Evolutionary conservation across 1,140 invertebrate species (phyloP).

Genomic region (Melipona quadrifasciata): DNA sequence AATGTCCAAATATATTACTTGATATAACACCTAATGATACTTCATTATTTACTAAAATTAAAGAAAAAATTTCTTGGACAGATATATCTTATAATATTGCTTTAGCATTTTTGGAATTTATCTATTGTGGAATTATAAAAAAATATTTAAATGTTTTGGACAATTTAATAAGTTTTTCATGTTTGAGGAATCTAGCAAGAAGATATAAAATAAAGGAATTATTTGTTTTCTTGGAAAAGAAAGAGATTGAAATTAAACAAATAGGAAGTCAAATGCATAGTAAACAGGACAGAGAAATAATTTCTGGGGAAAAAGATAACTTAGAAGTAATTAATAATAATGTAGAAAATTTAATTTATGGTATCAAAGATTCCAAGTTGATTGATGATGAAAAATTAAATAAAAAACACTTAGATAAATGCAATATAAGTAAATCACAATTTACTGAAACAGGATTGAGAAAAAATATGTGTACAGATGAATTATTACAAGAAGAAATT

Average conservation of each 20-base stretch:
- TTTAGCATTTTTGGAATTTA: conserved; percentile 78
- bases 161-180: conserved; percentile 47
- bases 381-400: neutral
- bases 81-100: conserved; percentile 70
- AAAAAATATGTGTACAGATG: neutral
- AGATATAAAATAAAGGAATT: conserved; percentile 69
- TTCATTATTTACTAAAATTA: conserved; percentile 54
- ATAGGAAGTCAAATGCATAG: neutral
- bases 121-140: conserved; percentile 77
- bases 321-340: conserved; percentile 7
- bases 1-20: conserved; percentile 77
- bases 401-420: neutral
- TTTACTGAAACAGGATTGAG: neutral
- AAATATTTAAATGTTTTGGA: conserved; percentile 63
- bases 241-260: conserved; percentile 33
- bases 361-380: neutral
- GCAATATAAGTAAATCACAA: neutral
- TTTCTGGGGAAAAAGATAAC: neutral
- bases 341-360: neutral
- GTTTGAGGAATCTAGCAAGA: conserved; percentile 70
- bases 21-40: conserved; percentile 70
- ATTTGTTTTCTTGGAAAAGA: conserved; percentile 67
- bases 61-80: conserved; percentile 73
- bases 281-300: neutral
- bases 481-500: neutral